Conservation (phyloP, 2,888 invertebrate genomes). For the Apamea monoglypha region DNA sequence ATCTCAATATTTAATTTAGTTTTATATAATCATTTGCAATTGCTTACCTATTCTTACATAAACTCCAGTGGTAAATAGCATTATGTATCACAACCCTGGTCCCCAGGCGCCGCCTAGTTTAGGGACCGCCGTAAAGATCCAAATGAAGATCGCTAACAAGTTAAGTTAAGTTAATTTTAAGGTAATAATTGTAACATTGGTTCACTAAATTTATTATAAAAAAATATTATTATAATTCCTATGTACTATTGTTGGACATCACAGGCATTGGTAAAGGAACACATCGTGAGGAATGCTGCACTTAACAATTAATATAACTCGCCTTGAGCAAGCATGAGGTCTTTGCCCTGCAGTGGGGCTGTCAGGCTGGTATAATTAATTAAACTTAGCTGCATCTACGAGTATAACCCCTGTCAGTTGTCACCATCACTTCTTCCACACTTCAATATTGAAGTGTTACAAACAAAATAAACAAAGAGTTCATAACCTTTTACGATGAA, state of each 20-base stretch:
- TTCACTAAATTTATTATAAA: no score
- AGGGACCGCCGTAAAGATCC: no score
- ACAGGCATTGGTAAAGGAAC: neutral
- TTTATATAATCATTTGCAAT: no score
- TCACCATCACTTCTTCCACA: neutral
- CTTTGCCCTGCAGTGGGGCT: neutral
- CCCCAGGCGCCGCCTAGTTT: no score
- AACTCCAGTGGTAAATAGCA: no score
- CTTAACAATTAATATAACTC: neutral
- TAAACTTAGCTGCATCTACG: neutral
- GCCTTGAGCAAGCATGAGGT: neutral
- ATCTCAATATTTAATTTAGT: no score
- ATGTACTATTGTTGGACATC: neutral
- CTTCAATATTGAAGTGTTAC: neutral
- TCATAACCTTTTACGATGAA: slow-evolving; percentile 22
- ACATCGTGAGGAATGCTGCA: neutral
- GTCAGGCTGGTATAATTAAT: neutral
- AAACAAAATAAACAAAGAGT: slow-evolving; percentile 18
- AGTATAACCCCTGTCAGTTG: neutral
- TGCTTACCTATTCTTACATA: no score
- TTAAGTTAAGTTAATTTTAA: no score
- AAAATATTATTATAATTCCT: no score
- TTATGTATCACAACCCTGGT: no score
- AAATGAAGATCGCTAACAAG: no score
- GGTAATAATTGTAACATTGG: no score